These are phyloP conservation scores for Aphaenogaster ashmeadi DNA, from an alignment of 1,140 invertebrate genomes.

Conservation along the genomic window DNA sequence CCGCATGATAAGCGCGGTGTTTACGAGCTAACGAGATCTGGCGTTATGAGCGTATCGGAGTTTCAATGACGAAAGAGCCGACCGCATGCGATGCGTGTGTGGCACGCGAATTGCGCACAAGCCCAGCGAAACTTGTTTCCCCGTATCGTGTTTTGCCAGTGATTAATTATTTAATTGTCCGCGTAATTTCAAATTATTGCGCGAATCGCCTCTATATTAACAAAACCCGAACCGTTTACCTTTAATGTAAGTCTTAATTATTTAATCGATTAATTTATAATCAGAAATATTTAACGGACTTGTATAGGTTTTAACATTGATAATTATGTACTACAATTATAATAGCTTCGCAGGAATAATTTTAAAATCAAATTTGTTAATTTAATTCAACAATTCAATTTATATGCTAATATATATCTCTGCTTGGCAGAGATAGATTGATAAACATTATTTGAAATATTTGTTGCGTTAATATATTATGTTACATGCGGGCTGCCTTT, in stretches of 20 bases:
- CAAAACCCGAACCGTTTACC: not conserved
- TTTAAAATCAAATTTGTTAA: conserved; percentile 56
- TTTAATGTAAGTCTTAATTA: conserved; percentile 10
- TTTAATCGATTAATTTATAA: conserved; percentile 18
- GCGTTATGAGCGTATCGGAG: conserved; percentile 50
- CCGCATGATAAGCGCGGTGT: conserved; percentile 51
- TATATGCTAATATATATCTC: not conserved
- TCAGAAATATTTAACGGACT: not conserved
- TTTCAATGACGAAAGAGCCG: conserved; percentile 48
- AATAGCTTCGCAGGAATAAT: conserved; percentile 27
- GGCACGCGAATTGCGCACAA: conserved; percentile 34
- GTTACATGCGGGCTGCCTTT: not conserved
- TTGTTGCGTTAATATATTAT: not conserved
- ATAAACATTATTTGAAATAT: conserved; percentile 3
- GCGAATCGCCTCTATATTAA: not conserved
- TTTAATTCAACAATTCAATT: conserved; percentile 9
- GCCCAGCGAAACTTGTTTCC: conserved; percentile 20
- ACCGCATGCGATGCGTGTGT: conserved; percentile 47
- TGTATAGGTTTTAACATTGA: conserved; percentile 9
- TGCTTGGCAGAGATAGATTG: not conserved
- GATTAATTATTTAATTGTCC: conserved; percentile 53
- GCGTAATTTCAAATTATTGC: conserved; percentile 32
- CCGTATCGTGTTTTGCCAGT: conserved; percentile 23
- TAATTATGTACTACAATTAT: conserved; percentile 34
- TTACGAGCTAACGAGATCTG: conserved; percentile 48